Conservation (phyloP, 2,888 invertebrate genomes). For the Pristionchus fissidentatus region DNA sequence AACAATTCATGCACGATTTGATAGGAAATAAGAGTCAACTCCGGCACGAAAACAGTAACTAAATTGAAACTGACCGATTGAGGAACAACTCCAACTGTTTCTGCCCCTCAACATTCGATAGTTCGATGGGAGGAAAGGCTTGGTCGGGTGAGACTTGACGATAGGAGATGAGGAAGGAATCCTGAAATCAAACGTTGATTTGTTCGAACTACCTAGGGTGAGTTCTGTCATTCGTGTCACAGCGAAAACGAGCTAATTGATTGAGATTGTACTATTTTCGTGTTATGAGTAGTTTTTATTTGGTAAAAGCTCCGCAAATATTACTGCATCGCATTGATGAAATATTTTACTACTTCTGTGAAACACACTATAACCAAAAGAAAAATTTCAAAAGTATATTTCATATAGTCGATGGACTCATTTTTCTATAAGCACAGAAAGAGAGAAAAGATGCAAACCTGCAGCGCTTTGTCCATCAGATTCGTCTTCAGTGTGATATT, state of each 20-base stretch:
- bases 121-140: conserved; percentile 71
- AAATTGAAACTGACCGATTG: conserved; percentile 13
- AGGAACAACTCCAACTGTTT: conserved; percentile 37
- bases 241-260: too few species aligned
- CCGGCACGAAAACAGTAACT: not conserved
- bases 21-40: not conserved
- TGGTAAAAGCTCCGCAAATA: too few species aligned
- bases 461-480: conserved; percentile 68
- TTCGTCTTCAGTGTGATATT: conserved; percentile 71
- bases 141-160: conserved; percentile 71
- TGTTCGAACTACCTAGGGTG: too few species aligned
- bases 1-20: not conserved
- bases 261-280: too few species aligned
- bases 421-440: too few species aligned
- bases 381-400: not conserved
- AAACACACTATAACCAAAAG: too few species aligned
- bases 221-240: too few species aligned
- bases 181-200: conserved; percentile 52
- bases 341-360: too few species aligned
- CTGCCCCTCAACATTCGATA: conserved; percentile 51
- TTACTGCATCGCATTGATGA: too few species aligned
- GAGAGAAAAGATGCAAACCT: conserved; percentile 55
- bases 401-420: not conserved
- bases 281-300: too few species aligned
- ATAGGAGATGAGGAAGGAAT: conserved; percentile 67